Evolutionary conservation across 1,140 invertebrate genomes (phyloP).

Genomic region (Melanaphis sacchari): DNA sequence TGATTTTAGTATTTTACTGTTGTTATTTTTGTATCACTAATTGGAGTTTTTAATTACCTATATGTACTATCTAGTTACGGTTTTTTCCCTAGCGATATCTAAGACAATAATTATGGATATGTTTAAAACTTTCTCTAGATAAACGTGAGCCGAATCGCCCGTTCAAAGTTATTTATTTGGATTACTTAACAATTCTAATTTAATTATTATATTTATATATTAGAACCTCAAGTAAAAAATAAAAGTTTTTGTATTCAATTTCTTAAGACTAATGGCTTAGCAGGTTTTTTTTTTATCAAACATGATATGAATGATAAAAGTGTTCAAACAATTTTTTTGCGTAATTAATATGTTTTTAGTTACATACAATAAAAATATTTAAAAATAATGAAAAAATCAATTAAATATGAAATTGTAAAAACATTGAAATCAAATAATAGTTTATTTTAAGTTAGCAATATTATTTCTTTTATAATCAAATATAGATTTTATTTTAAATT

Average conservation of each 20-base stretch:
- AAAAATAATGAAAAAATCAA: neutral
- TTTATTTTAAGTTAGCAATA: neutral
- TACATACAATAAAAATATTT: neutral
- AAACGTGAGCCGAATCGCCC: neutral
- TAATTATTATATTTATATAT: slow-evolving; percentile 9
- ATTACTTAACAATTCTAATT: neutral
- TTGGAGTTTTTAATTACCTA: neutral
- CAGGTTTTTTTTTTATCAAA: neutral
- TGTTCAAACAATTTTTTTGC: neutral
- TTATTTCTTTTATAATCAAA: neutral
- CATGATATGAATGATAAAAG: neutral
- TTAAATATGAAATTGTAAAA: neutral
- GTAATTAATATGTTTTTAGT: neutral
- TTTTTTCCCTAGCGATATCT: neutral
- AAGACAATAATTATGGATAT: neutral
- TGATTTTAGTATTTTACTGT: neutral
- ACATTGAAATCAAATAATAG: neutral
- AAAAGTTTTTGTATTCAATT: slow-evolving; percentile 9
- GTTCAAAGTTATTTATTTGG: slow-evolving; percentile 9
- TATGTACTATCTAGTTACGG: neutral
- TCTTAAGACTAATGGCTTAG: neutral
- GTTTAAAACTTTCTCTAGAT: neutral
- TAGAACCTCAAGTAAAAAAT: neutral
- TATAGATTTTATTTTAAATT: neutral
- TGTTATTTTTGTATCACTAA: neutral